Evolutionary conservation across 2,797 vertebrate genomes (phyloP).

Genomic region (Syncerus caffer): DNA sequence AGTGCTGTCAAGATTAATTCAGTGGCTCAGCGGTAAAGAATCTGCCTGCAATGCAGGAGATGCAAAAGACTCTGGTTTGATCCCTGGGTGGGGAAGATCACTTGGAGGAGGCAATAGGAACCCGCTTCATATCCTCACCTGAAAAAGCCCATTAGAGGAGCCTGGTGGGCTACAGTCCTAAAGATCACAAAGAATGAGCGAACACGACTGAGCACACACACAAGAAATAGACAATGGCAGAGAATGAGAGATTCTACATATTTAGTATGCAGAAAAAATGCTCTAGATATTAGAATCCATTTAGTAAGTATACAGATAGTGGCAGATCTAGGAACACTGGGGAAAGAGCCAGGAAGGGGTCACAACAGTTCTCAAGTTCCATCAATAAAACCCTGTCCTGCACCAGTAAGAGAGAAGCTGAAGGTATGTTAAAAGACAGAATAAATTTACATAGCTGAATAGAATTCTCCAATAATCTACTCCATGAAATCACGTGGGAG

Average conservation of each 20-base stretch:
- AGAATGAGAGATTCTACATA: not conserved
- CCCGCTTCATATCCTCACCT: not conserved
- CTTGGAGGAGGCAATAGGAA: not conserved
- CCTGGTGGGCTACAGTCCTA: not conserved
- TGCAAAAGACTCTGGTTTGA: not conserved
- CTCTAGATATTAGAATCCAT: not conserved
- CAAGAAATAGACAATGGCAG: not conserved
- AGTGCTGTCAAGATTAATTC: constrained; percentile 38
- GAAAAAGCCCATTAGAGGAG: not conserved
- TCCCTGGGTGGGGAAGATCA: not conserved
- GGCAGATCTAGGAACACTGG: not conserved
- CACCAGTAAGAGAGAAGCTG: not conserved
- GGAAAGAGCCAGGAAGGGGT: not conserved
- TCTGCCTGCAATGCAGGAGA: not conserved
- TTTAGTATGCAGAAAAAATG: not conserved
- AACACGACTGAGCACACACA: not conserved
- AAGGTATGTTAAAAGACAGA: not conserved
- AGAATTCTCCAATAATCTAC: not conserved
- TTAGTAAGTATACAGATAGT: not conserved
- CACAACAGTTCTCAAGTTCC: not conserved
- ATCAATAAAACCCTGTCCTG: not conserved
- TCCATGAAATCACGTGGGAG: not conserved
- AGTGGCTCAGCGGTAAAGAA: not conserved
- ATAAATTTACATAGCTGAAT: not conserved
- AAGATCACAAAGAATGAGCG: not conserved